Percentiles rank a stretch among this genome's conserved stretches.
Conservation (phyloP, 2,888 invertebrate species). For the Camptogramma bilineatum region DNA sequence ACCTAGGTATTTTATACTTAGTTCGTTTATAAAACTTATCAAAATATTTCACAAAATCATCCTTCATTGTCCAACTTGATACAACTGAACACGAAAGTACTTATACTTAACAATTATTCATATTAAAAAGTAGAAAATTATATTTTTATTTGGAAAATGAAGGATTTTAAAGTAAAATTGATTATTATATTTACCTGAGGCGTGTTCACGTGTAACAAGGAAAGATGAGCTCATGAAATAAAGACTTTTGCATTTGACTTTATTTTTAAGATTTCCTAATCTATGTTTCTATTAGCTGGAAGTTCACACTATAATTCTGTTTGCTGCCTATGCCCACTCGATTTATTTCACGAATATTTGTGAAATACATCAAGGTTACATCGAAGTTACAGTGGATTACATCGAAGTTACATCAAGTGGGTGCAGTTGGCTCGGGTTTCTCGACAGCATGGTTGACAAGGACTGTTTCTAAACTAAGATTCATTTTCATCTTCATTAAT, state of each 20-base stretch:
- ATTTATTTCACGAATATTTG: slow-evolving; percentile 13
- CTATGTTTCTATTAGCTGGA: neutral
- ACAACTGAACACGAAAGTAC: slow-evolving; percentile 71
- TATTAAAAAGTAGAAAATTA: neutral
- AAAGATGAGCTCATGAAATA: slow-evolving; percentile 36
- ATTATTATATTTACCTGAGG: slow-evolving; percentile 61
- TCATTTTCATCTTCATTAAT: slow-evolving; percentile 31
- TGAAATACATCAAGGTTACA: no score
- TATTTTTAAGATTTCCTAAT: slow-evolving; percentile 45
- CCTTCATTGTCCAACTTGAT: slow-evolving; percentile 72
- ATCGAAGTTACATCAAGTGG: slow-evolving; percentile 35
- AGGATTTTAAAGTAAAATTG: slow-evolving; percentile 54
- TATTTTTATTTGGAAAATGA: slow-evolving; percentile 60
- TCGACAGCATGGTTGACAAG: slow-evolving; percentile 45
- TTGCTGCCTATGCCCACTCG: neutral
- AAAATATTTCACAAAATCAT: slow-evolving; percentile 51
- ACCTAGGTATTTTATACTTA: no score
- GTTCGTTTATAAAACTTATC: no score
- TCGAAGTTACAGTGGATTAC: no score
- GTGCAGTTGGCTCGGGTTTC: slow-evolving; percentile 56
- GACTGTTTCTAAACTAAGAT: slow-evolving; percentile 60
- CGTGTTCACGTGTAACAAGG: slow-evolving; percentile 71
- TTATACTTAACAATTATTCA: slow-evolving; percentile 23
- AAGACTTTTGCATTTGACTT: slow-evolving; percentile 50
- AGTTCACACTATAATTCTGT: neutral